These are phyloP conservation scores for Tragelaphus scriptus DNA, from an alignment of 2,113 vertebrate genomes.

Conservation along the genomic window DNA sequence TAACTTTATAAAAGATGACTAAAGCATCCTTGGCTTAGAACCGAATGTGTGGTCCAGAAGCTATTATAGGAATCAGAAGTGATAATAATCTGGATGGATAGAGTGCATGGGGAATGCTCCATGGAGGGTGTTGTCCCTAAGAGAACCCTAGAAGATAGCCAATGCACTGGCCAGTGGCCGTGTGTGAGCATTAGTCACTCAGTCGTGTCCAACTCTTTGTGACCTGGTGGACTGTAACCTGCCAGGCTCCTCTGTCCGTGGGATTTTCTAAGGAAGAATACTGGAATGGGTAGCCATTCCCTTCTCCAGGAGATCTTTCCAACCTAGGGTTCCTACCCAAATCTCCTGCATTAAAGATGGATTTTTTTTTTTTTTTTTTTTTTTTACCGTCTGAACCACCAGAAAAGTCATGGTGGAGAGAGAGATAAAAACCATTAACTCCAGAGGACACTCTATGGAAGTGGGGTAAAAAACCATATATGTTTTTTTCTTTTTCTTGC, in stretches of 20 bases:
- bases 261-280: background rate
- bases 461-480: background rate
- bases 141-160: background rate
- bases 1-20: background rate
- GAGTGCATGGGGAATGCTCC: too few species aligned
- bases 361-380: background rate
- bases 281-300: background rate
- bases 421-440: background rate
- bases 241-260: background rate
- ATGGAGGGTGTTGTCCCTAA: too few species aligned
- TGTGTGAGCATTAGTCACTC: background rate
- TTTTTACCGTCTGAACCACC: background rate
- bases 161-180: background rate
- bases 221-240: accelerated
- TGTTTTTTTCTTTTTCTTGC: background rate
- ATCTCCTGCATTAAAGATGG: background rate
- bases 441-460: background rate
- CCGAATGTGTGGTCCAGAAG: background rate
- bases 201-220: background rate
- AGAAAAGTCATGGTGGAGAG: background rate
- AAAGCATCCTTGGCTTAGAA: background rate
- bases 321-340: background rate
- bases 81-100: background rate
- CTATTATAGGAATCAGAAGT: background rate
- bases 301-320: background rate